Evolutionary conservation across 2,888 invertebrate species (phyloP).

Genomic region (Alloplasta piceator): DNA sequence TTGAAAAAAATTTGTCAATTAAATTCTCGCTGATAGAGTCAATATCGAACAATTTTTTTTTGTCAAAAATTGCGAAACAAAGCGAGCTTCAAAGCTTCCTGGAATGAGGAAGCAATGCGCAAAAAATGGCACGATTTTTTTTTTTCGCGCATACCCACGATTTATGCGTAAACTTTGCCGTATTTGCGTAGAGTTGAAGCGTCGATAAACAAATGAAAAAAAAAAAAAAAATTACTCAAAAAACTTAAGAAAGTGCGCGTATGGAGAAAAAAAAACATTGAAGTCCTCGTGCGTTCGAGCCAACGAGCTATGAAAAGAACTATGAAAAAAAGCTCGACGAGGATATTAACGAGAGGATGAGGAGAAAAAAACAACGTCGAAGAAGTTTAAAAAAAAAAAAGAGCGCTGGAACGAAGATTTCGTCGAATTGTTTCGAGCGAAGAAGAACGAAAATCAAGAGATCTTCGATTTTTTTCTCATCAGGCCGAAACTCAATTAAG

Average conservation of each 20-base stretch:
- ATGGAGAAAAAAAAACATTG: not conserved
- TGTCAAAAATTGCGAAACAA: too few relatives aligned
- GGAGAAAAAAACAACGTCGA: not conserved
- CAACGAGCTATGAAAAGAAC: not conserved
- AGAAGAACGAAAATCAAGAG: too few relatives aligned
- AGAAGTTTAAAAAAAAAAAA: too few relatives aligned
- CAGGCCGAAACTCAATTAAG: not conserved
- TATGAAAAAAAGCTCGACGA: not conserved
- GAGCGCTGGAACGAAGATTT: too few relatives aligned
- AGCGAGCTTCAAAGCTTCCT: too few relatives aligned
- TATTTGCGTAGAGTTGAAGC: constrained; percentile 31
- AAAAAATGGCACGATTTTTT: too few relatives aligned
- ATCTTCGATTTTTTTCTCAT: too few relatives aligned
- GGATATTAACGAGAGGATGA: not conserved
- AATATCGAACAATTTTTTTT: too few relatives aligned
- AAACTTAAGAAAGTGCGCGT: constrained; percentile 53
- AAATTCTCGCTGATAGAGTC: too few relatives aligned
- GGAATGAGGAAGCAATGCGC: too few relatives aligned
- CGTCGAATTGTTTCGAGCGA: too few relatives aligned
- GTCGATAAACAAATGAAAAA: constrained; percentile 11
- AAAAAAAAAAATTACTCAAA: not conserved
- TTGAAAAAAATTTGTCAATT: too few relatives aligned
- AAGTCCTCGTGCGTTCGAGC: not conserved
- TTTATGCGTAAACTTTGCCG: constrained; percentile 34
- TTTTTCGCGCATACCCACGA: not conserved